Percentiles rank a stretch among this genome's conserved stretches.
Conservation (phyloP, 2,113 vertebrate genomes). For the Eudorcas thomsonii region DNA sequence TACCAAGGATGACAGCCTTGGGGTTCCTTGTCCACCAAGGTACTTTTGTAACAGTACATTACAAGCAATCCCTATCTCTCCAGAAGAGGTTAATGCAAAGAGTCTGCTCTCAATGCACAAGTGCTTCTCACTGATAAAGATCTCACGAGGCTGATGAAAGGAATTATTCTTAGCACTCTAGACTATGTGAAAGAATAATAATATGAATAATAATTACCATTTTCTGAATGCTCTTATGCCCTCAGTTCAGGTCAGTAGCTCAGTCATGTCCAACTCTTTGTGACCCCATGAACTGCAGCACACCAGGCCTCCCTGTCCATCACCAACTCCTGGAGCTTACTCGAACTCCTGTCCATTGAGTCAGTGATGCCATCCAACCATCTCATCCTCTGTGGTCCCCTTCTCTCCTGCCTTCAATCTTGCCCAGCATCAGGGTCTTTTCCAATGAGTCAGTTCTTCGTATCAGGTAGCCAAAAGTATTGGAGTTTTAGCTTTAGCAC, state of each 20-base stretch:
- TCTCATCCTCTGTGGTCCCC: neutral
- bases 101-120: neutral
- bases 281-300: neutral
- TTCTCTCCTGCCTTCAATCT: neutral
- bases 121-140: neutral
- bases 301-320: neutral
- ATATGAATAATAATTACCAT: neutral
- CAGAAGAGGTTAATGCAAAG: neutral
- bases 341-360: neutral
- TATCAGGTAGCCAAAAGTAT: neutral
- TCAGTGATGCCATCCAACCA: neutral
- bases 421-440: neutral
- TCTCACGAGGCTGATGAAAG: fast-evolving
- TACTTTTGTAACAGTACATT: neutral
- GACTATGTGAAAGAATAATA: neutral
- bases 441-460: neutral
- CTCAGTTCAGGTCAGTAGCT: neutral
- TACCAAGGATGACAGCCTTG: neutral
- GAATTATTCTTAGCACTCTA: neutral
- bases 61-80: neutral
- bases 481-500: neutral
- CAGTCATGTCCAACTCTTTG: neutral
- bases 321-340: neutral
- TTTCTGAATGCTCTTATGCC: neutral
- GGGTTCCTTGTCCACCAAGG: neutral